Conservation (phyloP, 2,888 invertebrate species). For the Lasioglossum vierecki region DNA sequence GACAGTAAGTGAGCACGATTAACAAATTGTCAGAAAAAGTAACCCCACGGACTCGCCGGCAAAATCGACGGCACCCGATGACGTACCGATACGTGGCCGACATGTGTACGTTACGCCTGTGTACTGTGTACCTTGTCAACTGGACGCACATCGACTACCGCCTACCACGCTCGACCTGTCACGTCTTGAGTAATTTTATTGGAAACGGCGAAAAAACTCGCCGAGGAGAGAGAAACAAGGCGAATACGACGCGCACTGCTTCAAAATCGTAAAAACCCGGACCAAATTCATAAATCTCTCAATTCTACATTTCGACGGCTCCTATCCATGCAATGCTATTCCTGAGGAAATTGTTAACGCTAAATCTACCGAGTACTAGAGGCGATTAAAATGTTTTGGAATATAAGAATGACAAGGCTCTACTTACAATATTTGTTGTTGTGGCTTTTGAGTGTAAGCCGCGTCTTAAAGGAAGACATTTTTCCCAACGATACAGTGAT, state of each 20-base stretch:
- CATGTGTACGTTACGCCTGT: slow-evolving; percentile 57
- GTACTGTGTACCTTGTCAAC: slow-evolving; percentile 51
- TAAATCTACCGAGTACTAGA: too few species aligned
- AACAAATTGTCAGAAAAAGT: slow-evolving; percentile 81
- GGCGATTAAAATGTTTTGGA: too few species aligned
- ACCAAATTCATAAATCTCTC: not conserved
- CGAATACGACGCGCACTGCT: not conserved
- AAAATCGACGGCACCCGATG: slow-evolving; percentile 52
- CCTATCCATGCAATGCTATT: not conserved
- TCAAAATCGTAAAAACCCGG: too few species aligned
- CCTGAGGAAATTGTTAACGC: not conserved
- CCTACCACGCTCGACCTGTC: slow-evolving; percentile 54
- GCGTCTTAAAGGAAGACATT: too few species aligned
- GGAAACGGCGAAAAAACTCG: slow-evolving; percentile 49
- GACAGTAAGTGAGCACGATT: slow-evolving; percentile 73
- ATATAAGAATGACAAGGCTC: too few species aligned
- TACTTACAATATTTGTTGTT: too few species aligned
- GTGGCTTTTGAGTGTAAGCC: too few species aligned
- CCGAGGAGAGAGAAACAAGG: slow-evolving; percentile 8
- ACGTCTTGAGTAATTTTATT: slow-evolving; percentile 58
- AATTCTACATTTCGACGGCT: not conserved
- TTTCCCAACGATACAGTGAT: too few species aligned
- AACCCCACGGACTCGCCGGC: slow-evolving; percentile 65
- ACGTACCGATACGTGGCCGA: slow-evolving; percentile 39
- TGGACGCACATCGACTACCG: slow-evolving; percentile 46